A percentile compares a stretch with the other conserved stretches of the same genome.
phyloP scores from a whole-genome alignment of 2,113 vertebrate genomes.

The Apodemus speciosus region DNA sequence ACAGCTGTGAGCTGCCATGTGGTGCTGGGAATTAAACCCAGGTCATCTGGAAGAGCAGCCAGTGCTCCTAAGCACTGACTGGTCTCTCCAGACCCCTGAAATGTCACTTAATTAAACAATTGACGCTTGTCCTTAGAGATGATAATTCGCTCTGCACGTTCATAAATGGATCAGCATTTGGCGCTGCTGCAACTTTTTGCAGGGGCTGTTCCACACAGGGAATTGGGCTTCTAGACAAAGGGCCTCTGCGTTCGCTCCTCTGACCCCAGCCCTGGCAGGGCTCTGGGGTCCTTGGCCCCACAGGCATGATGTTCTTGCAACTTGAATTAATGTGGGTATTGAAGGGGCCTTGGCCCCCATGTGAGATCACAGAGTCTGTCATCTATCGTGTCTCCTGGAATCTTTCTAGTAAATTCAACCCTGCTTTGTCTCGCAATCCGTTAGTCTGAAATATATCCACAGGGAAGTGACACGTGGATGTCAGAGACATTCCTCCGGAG shows the following conservation, averaged over 20 bases:
- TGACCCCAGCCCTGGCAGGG: constrained; percentile 39
- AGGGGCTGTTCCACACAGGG: not conserved
- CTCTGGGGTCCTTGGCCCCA: constrained; percentile 53
- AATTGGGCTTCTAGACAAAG: not conserved
- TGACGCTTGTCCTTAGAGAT: not conserved
- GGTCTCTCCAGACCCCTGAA: not conserved
- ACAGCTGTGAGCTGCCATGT: too few relatives aligned
- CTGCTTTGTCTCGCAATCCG: not conserved
- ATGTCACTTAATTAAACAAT: not conserved
- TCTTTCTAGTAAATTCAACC: not conserved
- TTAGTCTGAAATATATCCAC: not conserved
- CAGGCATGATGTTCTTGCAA: constrained; percentile 56
- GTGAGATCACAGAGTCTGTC: not conserved
- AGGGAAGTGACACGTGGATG: not conserved
- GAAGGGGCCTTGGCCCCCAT: constrained; percentile 55
- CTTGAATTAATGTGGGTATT: constrained; percentile 67
- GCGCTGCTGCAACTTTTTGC: not conserved
- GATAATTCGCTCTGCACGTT: not conserved
- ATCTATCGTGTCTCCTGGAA: not conserved
- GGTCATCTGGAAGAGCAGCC: too few relatives aligned
- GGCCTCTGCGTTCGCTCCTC: not conserved
- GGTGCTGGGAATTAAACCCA: too few relatives aligned
- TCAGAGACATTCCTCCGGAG: not conserved
- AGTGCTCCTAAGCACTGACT: too few relatives aligned
- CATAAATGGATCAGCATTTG: not conserved